Conservation (phyloP, 2,113 vertebrate genomes). For the Aix galericulata region DNA sequence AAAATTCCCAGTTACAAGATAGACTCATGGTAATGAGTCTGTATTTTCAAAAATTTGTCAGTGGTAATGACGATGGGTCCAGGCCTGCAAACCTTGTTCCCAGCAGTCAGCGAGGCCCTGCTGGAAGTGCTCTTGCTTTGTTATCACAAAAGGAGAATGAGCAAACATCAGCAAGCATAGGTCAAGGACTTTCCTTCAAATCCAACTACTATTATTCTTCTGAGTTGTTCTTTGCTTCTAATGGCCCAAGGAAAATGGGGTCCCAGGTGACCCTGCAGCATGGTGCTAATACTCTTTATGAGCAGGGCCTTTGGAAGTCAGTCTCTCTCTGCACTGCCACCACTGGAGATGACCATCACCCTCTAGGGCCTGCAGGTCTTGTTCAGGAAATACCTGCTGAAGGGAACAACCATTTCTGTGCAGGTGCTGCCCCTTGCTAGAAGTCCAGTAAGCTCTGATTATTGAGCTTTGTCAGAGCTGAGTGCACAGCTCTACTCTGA, state of each 20-base stretch:
- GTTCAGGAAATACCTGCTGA: neutral
- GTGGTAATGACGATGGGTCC: rapidly evolving
- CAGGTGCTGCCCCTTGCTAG: neutral
- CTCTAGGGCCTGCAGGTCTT: neutral
- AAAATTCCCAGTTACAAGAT: neutral
- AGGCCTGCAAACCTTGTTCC: neutral
- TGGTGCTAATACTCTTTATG: neutral
- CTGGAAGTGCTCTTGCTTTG: neutral
- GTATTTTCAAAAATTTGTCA: neutral
- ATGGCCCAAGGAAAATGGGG: neutral
- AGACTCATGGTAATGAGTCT: neutral
- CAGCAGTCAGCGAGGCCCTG: neutral
- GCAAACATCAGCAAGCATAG: neutral
- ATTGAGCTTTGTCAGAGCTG: neutral
- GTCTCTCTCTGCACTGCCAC: neutral
- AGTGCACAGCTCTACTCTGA: neutral
- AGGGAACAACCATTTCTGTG: neutral
- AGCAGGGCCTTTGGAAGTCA: neutral
- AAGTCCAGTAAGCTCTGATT: neutral
- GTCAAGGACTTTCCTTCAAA: neutral
- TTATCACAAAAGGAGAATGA: neutral
- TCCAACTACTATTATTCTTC: neutral
- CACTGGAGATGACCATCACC: rapidly evolving
- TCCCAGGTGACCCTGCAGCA: neutral
- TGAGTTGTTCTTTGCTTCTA: neutral